Conservation (phyloP, 2,888 invertebrate genomes). For the Apantesis nais region DNA sequence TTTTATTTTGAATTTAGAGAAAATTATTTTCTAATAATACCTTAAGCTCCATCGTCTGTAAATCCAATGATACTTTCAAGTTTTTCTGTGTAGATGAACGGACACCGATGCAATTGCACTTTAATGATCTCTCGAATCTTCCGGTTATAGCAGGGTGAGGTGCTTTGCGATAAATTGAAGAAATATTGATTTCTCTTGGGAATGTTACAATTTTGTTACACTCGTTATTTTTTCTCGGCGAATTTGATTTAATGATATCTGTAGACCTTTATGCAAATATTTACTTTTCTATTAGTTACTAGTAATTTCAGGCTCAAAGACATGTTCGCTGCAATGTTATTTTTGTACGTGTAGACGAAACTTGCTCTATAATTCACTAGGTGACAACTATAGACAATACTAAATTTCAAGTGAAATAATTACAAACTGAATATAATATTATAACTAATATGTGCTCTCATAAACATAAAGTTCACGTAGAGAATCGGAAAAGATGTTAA, state of each 20-base stretch:
- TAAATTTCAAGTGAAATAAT: too few relatives aligned
- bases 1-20: too few relatives aligned
- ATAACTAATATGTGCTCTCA: not conserved
- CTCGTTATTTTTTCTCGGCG: not conserved
- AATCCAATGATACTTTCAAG: slow-evolving; percentile 39
- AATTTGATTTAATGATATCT: not conserved
- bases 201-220: slow-evolving; percentile 2
- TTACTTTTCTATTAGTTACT: not conserved
- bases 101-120: slow-evolving; percentile 41
- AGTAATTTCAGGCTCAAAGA: not conserved
- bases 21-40: not conserved
- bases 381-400: too few relatives aligned
- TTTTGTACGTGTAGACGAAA: not conserved
- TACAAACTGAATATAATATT: too few relatives aligned
- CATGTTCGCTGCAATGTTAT: too few relatives aligned
- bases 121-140: slow-evolving; percentile 46
- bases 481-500: too few relatives aligned
- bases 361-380: not conserved
- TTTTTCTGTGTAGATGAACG: slow-evolving; percentile 31
- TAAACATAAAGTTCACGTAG: not conserved
- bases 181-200: slow-evolving; percentile 35
- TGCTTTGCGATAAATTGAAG: slow-evolving; percentile 38
- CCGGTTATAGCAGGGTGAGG: slow-evolving; percentile 24
- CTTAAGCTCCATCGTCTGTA: slow-evolving; percentile 2
- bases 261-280: not conserved